Conservation (phyloP, 2,888 invertebrate genomes). For the Cepaea hortensis region DNA sequence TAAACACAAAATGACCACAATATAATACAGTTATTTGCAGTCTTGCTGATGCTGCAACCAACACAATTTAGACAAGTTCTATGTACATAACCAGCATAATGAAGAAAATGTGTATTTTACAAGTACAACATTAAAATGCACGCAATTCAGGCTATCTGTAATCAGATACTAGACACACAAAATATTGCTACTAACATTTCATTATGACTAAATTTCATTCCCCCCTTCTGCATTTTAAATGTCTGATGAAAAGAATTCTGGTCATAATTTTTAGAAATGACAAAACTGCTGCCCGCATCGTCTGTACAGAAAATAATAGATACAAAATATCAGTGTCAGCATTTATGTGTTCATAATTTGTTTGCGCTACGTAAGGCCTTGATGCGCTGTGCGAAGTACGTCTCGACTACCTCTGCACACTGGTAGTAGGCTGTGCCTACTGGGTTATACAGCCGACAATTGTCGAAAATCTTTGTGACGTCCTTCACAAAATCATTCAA, state of each 20-base stretch:
- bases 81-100: neutral
- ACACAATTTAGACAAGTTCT: neutral
- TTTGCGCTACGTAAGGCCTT: slow-evolving; percentile 56
- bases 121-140: neutral
- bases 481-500: slow-evolving; percentile 97
- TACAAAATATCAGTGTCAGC: too few relatives aligned
- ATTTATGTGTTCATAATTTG: slow-evolving; percentile 33
- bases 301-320: too few relatives aligned
- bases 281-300: neutral
- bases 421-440: slow-evolving; percentile 96
- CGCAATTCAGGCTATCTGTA: neutral
- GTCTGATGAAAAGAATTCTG: neutral
- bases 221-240: neutral
- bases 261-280: neutral
- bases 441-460: slow-evolving; percentile 97
- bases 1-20: neutral
- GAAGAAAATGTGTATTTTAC: slow-evolving; percentile 18
- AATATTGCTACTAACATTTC: slow-evolving; percentile 12
- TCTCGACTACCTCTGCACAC: slow-evolving; percentile 95
- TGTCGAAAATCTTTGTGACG: slow-evolving; percentile 98
- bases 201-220: slow-evolving; percentile 13
- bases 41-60: slow-evolving; percentile 27
- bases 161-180: neutral
- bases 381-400: slow-evolving; percentile 83
- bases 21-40: slow-evolving; percentile 14